Conservation (phyloP, 1,140 invertebrate species). For the Apis dorsata region DNA sequence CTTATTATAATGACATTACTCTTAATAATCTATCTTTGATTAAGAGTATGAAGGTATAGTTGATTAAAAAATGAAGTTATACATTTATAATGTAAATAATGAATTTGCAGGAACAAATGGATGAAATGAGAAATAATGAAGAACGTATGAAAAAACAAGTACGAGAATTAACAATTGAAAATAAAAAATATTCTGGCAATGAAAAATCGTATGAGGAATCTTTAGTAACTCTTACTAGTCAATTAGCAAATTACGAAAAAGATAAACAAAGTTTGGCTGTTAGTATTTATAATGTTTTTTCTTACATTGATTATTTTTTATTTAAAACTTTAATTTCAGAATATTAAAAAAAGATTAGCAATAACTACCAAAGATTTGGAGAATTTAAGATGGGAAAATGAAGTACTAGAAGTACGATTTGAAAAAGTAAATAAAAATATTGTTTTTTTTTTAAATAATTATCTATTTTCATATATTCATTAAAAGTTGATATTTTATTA, state of each 20-base stretch:
- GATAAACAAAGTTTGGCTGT: constrained; percentile 83
- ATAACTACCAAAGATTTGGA: constrained; percentile 84
- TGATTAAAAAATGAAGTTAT: background rate
- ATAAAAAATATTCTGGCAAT: constrained; percentile 86
- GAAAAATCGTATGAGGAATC: constrained; percentile 86
- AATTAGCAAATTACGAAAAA: constrained; percentile 90
- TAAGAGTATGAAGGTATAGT: constrained; percentile 86
- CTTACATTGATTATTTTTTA: background rate
- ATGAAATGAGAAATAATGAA: constrained; percentile 89
- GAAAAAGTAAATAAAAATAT: constrained; percentile 82
- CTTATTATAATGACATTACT: constrained; percentile 96
- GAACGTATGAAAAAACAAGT: constrained; percentile 88
- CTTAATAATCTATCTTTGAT: constrained; percentile 93
- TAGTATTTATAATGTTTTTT: constrained; percentile 52
- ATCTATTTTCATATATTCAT: constrained; percentile 40
- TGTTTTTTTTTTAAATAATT: constrained; percentile 25
- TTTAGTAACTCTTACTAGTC: constrained; percentile 85
- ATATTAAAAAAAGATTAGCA: constrained; percentile 83
- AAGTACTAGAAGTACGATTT: constrained; percentile 89
- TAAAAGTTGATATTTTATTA: constrained; percentile 40
- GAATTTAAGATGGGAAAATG: constrained; percentile 87
- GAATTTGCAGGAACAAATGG: constrained; percentile 87
- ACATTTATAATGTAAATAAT: background rate
- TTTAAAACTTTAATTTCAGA: constrained; percentile 78
- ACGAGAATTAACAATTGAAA: constrained; percentile 84